Percentiles rank a stretch among this genome's conserved stretches.
These are phyloP conservation scores for Halcyon chelicuti DNA, from an alignment of 2,797 vertebrate genomes.

Conservation along the genomic window DNA sequence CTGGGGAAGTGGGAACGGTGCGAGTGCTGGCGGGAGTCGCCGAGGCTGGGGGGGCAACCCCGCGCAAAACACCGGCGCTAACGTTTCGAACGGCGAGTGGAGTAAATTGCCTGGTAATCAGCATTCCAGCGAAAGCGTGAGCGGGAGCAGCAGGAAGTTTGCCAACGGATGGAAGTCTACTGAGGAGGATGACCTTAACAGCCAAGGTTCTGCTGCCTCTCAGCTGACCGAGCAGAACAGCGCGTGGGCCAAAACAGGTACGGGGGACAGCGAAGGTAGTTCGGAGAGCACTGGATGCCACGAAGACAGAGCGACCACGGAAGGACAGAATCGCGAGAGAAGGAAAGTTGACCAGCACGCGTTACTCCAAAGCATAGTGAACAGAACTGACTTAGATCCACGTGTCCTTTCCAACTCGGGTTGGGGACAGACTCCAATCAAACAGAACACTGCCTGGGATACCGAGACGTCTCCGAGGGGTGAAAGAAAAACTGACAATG, in stretches of 20 bases:
- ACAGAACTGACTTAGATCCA: conserved; percentile 89
- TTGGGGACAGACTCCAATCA: conserved; percentile 97
- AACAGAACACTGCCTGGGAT: conserved; percentile 97
- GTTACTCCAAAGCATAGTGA: conserved; percentile 79
- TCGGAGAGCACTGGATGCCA: conserved; percentile 87
- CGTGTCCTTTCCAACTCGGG: conserved; percentile 96
- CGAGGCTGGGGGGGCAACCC: conserved; percentile 92
- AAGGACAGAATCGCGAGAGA: conserved; percentile 81
- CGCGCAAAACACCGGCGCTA: conserved; percentile 83
- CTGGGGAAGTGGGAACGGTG: conserved; percentile 82
- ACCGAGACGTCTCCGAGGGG: conserved; percentile 81
- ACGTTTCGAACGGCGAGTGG: conserved; percentile 89
- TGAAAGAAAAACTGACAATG: conserved; percentile 88
- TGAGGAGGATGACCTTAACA: conserved; percentile 89
- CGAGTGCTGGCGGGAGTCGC: conserved; percentile 79
- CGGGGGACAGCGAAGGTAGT: conserved; percentile 89
- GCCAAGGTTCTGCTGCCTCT: conserved; percentile 81
- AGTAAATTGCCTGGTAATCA: conserved; percentile 84
- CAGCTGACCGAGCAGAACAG: conserved; percentile 85
- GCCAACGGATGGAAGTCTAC: conserved; percentile 93
- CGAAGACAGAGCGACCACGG: conserved; percentile 83
- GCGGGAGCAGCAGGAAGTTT: conserved; percentile 85
- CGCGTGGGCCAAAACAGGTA: conserved; percentile 84
- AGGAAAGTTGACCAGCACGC: conserved; percentile 84
- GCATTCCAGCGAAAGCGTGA: conserved; percentile 84